Evolutionary conservation across 2,888 invertebrate genomes (phyloP), one percentile per base, ranked within the genome.

Genomic region (Meta bourneti): DNA sequence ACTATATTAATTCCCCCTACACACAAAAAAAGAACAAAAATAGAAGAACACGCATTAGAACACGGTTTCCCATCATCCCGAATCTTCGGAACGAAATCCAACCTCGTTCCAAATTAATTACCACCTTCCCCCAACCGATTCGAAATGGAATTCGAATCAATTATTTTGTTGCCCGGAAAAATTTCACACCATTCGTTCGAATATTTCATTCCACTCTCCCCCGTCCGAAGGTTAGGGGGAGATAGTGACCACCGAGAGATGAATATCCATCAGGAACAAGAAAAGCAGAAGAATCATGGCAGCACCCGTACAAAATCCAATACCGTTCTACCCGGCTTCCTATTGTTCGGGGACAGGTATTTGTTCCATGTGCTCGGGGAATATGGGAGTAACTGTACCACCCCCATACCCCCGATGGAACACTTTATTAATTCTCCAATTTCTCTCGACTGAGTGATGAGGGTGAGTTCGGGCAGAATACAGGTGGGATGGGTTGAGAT

Each of bases 361-460:
- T 85, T 79, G 89, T 90, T 84, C 81, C 82, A 89, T 75, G 48
- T 75, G 52, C 61, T 34, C 69, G 52, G 87, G 71, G 71, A 34
- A 34, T n/a, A n/a, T 34, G 34, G 80, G 80, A 54, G 61, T 52
- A 87, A 80, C 77, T 82, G 48, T 82, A 69, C 82, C 72, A 54
- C 7, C 61, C 78, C 1, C 20, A 48, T 34, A 20, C 61, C 77
- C 49, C 69, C 48, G 8, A 16, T 54, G 78, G 89, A 89, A 89
- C 72, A 89, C 85, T 90, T 90, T 90, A 90, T 90, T 90, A 90
- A 90, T 90, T 90, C 90, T 90, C 90, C 90, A 75, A 84, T 90
- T 90, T 90, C 90, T 89, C 54, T 54, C 34, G 34, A 71, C 48
- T 90, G 85, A 90, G 80, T 85, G 90, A 90, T 90, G 90, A 75